Conservation (phyloP, 2,797 vertebrate genomes). For the Antennarius maculatus region DNA sequence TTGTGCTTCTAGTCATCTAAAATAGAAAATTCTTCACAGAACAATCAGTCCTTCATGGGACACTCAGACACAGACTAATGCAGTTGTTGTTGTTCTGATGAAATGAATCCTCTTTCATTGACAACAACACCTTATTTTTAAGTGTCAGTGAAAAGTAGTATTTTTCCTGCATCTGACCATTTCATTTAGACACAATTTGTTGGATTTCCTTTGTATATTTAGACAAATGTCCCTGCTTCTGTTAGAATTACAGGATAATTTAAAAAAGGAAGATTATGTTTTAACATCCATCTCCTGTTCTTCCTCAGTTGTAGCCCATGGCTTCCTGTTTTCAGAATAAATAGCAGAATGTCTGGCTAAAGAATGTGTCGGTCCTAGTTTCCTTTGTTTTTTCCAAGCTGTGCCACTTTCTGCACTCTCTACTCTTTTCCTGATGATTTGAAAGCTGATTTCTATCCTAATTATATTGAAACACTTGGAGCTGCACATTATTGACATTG, state of each 20-base stretch:
- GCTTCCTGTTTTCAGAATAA: constrained; percentile 63
- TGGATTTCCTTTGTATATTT: background rate
- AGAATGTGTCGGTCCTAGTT: constrained; percentile 42
- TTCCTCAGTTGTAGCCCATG: constrained; percentile 17
- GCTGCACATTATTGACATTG: no score
- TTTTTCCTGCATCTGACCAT: no score
- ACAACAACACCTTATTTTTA: no score
- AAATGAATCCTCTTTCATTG: background rate
- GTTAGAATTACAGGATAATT: constrained; percentile 16
- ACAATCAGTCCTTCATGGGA: background rate
- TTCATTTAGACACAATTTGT: background rate
- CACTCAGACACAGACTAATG: background rate
- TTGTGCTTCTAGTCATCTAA: background rate
- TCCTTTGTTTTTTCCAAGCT: constrained; percentile 50
- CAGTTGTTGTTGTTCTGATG: background rate
- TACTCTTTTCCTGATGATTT: constrained; percentile 15
- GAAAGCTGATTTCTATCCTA: constrained; percentile 25
- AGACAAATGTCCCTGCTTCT: constrained; percentile 17
- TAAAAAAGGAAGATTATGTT: constrained; percentile 38
- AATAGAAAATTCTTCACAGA: background rate
- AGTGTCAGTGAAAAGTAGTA: no score
- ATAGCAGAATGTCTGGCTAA: constrained; percentile 47
- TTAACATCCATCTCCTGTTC: constrained; percentile 46
- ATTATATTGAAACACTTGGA: background rate
- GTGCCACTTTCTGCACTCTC: constrained; percentile 56